Percentiles rank a stretch among this genome's conserved stretches.
Evolutionary conservation across 2,888 invertebrate species (phyloP).

Genomic region (Schizotus pectinicornis): DNA sequence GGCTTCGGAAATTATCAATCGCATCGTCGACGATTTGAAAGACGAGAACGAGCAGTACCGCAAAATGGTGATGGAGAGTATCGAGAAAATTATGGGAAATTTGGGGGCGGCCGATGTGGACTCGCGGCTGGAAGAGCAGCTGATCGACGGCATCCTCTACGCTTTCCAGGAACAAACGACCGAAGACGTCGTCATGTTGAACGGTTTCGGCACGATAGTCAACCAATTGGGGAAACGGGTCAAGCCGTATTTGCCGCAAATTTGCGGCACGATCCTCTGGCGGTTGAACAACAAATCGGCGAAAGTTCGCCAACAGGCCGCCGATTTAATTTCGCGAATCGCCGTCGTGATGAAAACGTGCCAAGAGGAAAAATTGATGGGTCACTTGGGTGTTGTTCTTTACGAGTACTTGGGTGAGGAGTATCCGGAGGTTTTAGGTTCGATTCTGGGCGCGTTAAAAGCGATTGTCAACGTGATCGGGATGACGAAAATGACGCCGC

Average conservation of each 20-base stretch:
- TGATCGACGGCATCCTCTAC: constrained; percentile 98
- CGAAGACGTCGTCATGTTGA: constrained; percentile 99
- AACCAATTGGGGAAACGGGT: constrained; percentile 97
- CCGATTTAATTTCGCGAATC: constrained; percentile 96
- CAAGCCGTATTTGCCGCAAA: constrained; percentile 98
- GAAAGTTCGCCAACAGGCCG: constrained; percentile 98
- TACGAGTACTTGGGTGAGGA: constrained; percentile 99
- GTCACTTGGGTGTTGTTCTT: constrained; percentile 97
- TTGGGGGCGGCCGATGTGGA: constrained; percentile 98
- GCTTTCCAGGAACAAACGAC: constrained; percentile 99
- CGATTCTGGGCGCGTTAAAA: constrained; percentile 97
- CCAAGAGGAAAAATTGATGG: constrained; percentile 99
- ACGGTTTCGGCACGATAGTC: constrained; percentile 99
- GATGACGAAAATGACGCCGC: constrained; percentile 99
- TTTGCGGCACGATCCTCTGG: constrained; percentile 99
- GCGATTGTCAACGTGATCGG: constrained; percentile 99
- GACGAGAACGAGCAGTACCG: constrained; percentile 99
- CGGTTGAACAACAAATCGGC: constrained; percentile 99
- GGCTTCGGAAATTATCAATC: constrained; percentile 98
- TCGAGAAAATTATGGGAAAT: constrained; percentile 98
- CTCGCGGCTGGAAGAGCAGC: constrained; percentile 95
- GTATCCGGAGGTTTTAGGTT: constrained; percentile 98
- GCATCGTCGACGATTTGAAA: constrained; percentile 98
- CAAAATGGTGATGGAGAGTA: constrained; percentile 99
- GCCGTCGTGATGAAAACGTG: constrained; percentile 99